Evolutionary conservation across 1,140 invertebrate species (phyloP), one percentile per base, ranked within the genome.

Genomic region (Vanessa atalanta): DNA sequence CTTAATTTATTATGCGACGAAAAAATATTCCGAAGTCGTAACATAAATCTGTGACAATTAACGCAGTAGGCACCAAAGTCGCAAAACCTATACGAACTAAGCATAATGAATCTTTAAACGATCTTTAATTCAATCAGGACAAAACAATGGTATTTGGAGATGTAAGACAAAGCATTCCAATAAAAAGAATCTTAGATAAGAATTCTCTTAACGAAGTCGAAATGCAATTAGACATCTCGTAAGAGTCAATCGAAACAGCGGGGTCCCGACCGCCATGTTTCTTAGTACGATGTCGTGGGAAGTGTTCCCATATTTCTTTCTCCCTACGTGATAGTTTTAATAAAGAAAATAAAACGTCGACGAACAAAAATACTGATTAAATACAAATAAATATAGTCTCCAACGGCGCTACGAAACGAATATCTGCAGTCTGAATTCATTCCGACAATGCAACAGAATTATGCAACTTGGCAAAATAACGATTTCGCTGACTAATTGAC

Each of bases 231-330:
- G 77, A 70, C 65, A 67, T 57, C 53, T 57, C 70, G 78, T 72
- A 79, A 78, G 73, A 77, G 70, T 79, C 76, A 81, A 79, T 79
- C 74, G 77, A 81, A 87, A 79, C 83, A 88, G 83, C 83, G 77
- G 82, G 83, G 75, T 67, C 63, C 65, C 75, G 68, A 48, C 61
- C 61, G 73, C 67, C 74, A 76, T 76, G 74, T 72, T 69, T 68
- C 69, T 68, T 43, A 43, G 70, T 75, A 75, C 47, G 47, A 53
- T 47, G 74, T 65, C 74, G 65, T 76, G 74, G 74, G 74, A 76
- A 69, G 37, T 31, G 64, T 68, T 67, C 51, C 48, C 65, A 76
- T 71, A 50, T 70, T 66, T 53, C 73, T 70, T 75, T 70, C 14
- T 16, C 47, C 16, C 31, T 70, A 70, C 68, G 63, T 57, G 70